A percentile compares a stretch with the other conserved stretches of the same genome.
Evolutionary conservation across 2,113 vertebrate species (phyloP).

Genomic region (Nipponia nippon): DNA sequence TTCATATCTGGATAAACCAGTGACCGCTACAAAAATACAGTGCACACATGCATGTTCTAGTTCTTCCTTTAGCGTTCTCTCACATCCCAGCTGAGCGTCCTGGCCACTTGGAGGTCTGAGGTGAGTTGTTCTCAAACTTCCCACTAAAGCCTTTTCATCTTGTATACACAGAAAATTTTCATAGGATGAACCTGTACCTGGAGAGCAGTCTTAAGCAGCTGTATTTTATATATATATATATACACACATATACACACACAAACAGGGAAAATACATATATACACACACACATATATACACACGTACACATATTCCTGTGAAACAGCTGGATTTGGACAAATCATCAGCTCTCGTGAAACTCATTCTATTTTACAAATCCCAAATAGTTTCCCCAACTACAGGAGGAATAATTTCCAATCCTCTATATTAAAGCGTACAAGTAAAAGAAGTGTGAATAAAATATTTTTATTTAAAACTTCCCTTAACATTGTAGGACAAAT

Average conservation of each 20-base stretch:
- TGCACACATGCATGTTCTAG: neutral
- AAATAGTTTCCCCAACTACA: neutral
- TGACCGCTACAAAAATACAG: neutral
- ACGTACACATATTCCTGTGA: neutral
- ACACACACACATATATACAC: neutral
- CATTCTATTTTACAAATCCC: neutral
- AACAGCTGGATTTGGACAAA: neutral
- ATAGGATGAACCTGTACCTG: neutral
- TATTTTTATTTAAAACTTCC: conserved; percentile 2
- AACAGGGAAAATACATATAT: neutral
- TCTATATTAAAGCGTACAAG: neutral
- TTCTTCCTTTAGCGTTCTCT: neutral
- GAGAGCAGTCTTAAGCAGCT: neutral
- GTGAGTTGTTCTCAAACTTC: neutral
- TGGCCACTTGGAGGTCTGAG: neutral
- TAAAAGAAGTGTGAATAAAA: neutral
- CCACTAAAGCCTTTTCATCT: neutral
- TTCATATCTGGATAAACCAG: neutral
- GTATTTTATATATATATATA: neutral
- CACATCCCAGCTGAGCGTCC: neutral
- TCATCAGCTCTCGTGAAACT: neutral
- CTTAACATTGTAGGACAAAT: conserved; percentile 19
- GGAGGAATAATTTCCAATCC: neutral
- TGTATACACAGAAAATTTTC: neutral
- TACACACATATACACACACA: neutral